Percentiles rank a stretch among this genome's conserved stretches.
These are phyloP conservation scores for Danio tinwini DNA, from an alignment of 2,797 vertebrate species.

Conservation along the genomic window DNA sequence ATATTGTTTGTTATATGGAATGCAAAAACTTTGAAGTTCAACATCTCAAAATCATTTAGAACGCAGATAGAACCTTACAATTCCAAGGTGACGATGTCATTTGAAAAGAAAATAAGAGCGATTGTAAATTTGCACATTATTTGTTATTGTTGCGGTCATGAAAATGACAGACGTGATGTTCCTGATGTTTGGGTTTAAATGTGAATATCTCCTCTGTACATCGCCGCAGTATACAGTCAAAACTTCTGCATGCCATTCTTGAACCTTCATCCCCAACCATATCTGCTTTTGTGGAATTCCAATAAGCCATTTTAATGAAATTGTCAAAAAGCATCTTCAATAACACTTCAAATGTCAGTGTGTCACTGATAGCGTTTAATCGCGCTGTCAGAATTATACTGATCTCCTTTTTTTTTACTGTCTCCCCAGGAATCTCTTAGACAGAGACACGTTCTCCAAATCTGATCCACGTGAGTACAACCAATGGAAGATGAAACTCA, in stretches of 20 bases:
- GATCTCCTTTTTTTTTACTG: conserved; percentile 38
- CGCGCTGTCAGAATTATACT: conserved; percentile 46
- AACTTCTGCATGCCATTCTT: conserved; percentile 1
- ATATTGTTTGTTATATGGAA: no score
- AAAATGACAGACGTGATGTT: background rate
- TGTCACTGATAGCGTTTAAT: conserved; percentile 48
- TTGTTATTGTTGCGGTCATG: background rate
- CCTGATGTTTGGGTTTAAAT: background rate
- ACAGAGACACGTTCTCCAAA: conserved; percentile 98
- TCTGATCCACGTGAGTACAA: conserved; percentile 91
- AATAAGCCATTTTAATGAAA: conserved; percentile 26
- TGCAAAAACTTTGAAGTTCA: no score
- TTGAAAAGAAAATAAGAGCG: no score
- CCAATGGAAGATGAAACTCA: background rate
- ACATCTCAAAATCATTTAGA: no score
- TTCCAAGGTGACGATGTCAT: no score
- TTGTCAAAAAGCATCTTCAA: conserved; percentile 39
- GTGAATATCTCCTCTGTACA: background rate
- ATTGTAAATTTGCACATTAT: no score
- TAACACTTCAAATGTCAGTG: conserved; percentile 30
- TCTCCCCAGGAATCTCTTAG: conserved; percentile 87
- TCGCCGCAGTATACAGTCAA: background rate
- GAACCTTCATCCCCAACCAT: background rate
- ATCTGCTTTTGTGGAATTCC: conserved; percentile 26
- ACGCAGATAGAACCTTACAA: no score